Conservation (phyloP, 2,797 vertebrate genomes). For the Acridotheres tristis region DNA sequence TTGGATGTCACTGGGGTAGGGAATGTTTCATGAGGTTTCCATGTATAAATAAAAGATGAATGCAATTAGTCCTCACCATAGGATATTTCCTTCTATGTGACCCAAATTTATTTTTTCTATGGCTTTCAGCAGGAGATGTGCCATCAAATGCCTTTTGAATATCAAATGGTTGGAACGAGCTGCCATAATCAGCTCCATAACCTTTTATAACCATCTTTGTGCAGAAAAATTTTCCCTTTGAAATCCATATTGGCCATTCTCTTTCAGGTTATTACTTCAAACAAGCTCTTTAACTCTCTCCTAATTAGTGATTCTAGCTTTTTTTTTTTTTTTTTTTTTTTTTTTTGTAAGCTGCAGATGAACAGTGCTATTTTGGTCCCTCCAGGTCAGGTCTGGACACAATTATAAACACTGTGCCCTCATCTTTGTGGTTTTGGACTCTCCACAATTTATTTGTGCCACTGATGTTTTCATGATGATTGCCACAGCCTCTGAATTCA, state of each 20-base stretch:
- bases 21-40: constrained; percentile 46
- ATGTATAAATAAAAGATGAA: constrained; percentile 61
- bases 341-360: not conserved
- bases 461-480: not conserved
- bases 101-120: constrained; percentile 25
- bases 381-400: not conserved
- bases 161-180: constrained; percentile 16
- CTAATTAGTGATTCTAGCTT: constrained; percentile 17
- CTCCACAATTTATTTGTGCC: not conserved
- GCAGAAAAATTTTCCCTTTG: not conserved
- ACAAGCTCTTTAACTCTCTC: not conserved
- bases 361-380: not conserved
- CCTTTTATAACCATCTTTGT: constrained; percentile 1
- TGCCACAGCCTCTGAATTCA: not conserved
- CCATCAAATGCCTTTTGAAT: constrained; percentile 50
- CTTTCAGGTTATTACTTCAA: constrained; percentile 47
- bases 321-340: not conserved
- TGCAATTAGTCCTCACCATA: constrained; percentile 59
- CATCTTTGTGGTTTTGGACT: not conserved
- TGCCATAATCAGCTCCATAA: constrained; percentile 24
- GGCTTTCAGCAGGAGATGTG: constrained; percentile 39
- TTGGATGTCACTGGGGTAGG: constrained; percentile 1
- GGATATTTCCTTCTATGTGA: constrained; percentile 43
- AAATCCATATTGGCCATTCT: constrained; percentile 27
- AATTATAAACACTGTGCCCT: not conserved